A percentile compares a stretch with the other conserved stretches of the same genome.
Conservation (phyloP, 1,140 invertebrate genomes). For the Drosophila kohkoa region DNA sequence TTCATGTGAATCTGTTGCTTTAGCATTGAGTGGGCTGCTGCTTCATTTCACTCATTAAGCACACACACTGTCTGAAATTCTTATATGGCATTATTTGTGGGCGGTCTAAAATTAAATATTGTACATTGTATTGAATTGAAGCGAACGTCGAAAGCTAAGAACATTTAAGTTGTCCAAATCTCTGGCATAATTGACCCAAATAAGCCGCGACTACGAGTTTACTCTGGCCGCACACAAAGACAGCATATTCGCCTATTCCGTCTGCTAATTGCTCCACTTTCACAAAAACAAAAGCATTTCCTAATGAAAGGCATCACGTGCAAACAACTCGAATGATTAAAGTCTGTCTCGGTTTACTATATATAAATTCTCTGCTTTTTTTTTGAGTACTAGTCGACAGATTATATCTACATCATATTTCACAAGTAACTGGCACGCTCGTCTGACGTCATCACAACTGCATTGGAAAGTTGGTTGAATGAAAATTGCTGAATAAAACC, state of each 20-base stretch:
- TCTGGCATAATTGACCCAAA: constrained; percentile 50
- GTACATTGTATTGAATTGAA: constrained; percentile 21
- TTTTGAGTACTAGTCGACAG: constrained; percentile 7
- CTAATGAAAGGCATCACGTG: constrained; percentile 39
- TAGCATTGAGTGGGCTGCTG: constrained; percentile 49
- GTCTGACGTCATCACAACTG: constrained; percentile 32
- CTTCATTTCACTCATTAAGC: constrained; percentile 29
- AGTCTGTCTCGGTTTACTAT: background rate
- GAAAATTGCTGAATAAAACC: constrained; percentile 12
- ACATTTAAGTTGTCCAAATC: constrained; percentile 28
- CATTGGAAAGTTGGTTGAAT: background rate
- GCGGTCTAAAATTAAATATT: constrained; percentile 24
- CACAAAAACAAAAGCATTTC: constrained; percentile 16
- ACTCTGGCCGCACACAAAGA: constrained; percentile 6
- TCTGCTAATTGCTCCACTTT: constrained; percentile 61
- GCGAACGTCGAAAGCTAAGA: constrained; percentile 13
- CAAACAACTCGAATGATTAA: constrained; percentile 19
- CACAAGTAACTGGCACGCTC: background rate
- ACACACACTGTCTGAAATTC: constrained; percentile 1
- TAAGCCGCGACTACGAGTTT: constrained; percentile 14
- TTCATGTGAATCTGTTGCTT: constrained; percentile 16
- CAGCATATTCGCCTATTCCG: constrained; percentile 11
- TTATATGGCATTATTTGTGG: constrained; percentile 10
- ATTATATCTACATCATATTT: constrained; percentile 12
- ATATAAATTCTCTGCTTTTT: too few relatives aligned